Base-by-base conservation (phyloP, 2,888 invertebrate species). In the Ophion obscuratus region DNA sequence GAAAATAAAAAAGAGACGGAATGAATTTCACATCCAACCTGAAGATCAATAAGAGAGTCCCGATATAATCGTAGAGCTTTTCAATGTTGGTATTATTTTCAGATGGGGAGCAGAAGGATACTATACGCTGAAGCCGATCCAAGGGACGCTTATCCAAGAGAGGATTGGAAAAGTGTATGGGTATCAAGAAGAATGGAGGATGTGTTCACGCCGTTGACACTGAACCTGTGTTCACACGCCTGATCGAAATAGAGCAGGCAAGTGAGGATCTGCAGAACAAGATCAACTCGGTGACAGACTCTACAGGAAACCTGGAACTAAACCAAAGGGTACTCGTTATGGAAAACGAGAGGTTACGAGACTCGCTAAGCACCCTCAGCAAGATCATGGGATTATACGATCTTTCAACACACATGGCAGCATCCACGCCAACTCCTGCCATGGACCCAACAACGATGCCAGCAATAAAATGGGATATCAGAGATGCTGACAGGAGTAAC, bases 161-260 rank as follows among this genome's bases (percentile, higher is more conserved):
- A 67, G 27, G 10, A 40, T 68, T 5, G 77, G 77, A 7, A 68
- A 78, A 7, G 77, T 75, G 14, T 78, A 68, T 24, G 77, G 20
- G 6, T 78, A 78, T 11, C 77, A 78, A 40, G 77, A 78, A 17
- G 77, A 78, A n/a, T 78, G 77, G 77, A 78, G 57, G 27, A 27
- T 78, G 59, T n/a, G 27, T 78, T 10, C 59, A 78, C 57, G 57
- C 57, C n/a, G 36, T 77, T 53, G 57, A 77, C 9, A 66, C 36
- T 20, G 20, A 77, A 14, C 68, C 77, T n/a, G n/a, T n/a, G n/a
- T n/a, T n/a, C n/a, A n/a, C n/a, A n/a, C n/a, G n/a, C n/a, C n/a
- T n/a, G n/a, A n/a, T n/a, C n/a, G n/a, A n/a, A n/a, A n/a, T n/a
- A n/a, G n/a, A n/a, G n/a, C n/a, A 6, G 2, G 73, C 61, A 1